Evolutionary conservation across 2,888 invertebrate species (phyloP).

Genomic region (Cyclophora punctaria): DNA sequence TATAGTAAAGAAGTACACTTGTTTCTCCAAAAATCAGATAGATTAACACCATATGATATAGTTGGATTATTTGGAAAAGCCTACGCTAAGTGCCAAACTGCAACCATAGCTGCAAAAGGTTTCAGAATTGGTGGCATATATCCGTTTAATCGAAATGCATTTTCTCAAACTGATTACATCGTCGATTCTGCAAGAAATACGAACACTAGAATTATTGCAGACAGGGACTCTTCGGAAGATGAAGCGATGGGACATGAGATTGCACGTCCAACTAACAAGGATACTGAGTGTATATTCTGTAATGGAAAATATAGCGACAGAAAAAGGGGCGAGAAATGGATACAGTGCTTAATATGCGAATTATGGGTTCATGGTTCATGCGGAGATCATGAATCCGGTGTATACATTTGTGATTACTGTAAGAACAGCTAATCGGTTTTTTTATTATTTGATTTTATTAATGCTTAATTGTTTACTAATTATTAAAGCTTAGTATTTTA

Average conservation of each 20-base stretch:
- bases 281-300: background rate
- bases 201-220: background rate
- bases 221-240: background rate
- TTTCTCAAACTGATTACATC: constrained; percentile 1
- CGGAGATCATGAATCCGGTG: background rate
- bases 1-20: constrained; percentile 20
- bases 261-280: background rate
- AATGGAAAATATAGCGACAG: constrained; percentile 1
- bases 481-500: too few species aligned
- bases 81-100: constrained; percentile 11
- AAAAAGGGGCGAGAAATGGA: background rate
- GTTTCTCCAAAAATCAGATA: constrained; percentile 17
- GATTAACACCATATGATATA: constrained; percentile 13
- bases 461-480: too few species aligned
- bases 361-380: constrained; percentile 1
- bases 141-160: background rate
- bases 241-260: background rate
- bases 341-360: constrained; percentile 2
- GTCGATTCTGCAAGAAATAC: constrained; percentile 1
- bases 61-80: constrained; percentile 17
- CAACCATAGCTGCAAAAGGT: constrained; percentile 14
- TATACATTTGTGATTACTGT: constrained; percentile 1
- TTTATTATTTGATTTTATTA: too few species aligned
- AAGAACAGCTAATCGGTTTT: background rate
- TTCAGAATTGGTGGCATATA: constrained; percentile 12